These are phyloP conservation scores for Archaeoteleia sp. DNA, from an alignment of 2,888 invertebrate genomes.

Conservation along the genomic window DNA sequence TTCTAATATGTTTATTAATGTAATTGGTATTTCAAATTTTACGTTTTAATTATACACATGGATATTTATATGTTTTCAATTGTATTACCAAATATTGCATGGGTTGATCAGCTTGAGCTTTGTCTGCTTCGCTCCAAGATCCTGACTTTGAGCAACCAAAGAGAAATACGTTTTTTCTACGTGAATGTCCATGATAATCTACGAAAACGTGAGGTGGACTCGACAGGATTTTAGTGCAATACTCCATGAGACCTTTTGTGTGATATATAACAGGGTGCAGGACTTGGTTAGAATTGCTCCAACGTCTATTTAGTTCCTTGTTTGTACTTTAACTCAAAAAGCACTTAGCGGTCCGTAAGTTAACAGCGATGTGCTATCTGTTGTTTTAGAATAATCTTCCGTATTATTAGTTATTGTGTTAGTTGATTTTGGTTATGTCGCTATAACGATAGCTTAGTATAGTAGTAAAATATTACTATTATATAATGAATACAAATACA, in stretches of 20 bases:
- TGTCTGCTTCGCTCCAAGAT: slow-evolving; percentile 82
- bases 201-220: slow-evolving; percentile 81
- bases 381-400: too few relatives aligned
- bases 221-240: slow-evolving; percentile 78
- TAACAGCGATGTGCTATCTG: too few relatives aligned
- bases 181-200: slow-evolving; percentile 89
- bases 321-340: too few relatives aligned
- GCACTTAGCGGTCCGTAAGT: too few relatives aligned
- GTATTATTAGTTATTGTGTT: too few relatives aligned
- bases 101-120: slow-evolving; percentile 77
- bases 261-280: slow-evolving; percentile 90
- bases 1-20: too few relatives aligned
- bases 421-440: too few relatives aligned
- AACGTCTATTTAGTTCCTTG: slow-evolving; percentile 90
- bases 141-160: slow-evolving; percentile 86
- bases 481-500: too few relatives aligned
- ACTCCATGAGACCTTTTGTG: slow-evolving; percentile 84
- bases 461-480: too few relatives aligned
- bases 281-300: slow-evolving; percentile 85
- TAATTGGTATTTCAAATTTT: neutral
- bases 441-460: too few relatives aligned
- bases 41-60: too few relatives aligned
- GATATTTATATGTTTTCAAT: too few relatives aligned
- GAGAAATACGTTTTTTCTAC: slow-evolving; percentile 89
- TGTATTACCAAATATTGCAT: slow-evolving; percentile 79